phyloP scores from a whole-genome alignment of 2,888 invertebrate species.

The Drosophila greeni region DNA sequence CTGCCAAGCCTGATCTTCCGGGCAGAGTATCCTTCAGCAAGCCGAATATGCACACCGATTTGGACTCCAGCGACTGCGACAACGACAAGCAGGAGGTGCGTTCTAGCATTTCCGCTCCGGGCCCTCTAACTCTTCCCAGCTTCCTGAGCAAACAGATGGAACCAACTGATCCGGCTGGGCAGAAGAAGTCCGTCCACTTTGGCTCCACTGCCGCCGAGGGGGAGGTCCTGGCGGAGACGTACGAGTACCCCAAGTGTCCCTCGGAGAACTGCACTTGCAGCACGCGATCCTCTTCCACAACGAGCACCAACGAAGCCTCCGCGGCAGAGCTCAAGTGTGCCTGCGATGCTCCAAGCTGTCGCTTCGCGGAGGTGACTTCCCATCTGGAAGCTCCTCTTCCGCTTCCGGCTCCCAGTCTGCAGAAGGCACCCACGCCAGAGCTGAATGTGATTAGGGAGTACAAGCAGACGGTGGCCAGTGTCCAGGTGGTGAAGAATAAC shows the following conservation, averaged over 20 bases:
- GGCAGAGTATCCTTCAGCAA: slow-evolving; percentile 79
- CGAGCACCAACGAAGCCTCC: slow-evolving; percentile 67
- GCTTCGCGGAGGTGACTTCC: slow-evolving; percentile 45
- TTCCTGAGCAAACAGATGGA: slow-evolving; percentile 46
- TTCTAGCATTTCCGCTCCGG: slow-evolving; percentile 68
- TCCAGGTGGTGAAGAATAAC: slow-evolving; percentile 29
- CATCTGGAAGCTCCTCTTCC: background rate
- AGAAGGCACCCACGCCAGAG: slow-evolving; percentile 55
- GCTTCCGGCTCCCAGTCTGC: background rate
- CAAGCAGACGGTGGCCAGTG: slow-evolving; percentile 70
- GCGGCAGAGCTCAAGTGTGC: slow-evolving; percentile 62
- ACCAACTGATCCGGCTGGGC: slow-evolving; percentile 40
- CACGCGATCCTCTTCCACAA: slow-evolving; percentile 76
- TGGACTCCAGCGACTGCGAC: slow-evolving; percentile 76
- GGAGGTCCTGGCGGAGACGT: slow-evolving; percentile 73
- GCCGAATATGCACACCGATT: slow-evolving; percentile 59
- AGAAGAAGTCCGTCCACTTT: slow-evolving; percentile 78
- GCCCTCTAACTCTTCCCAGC: slow-evolving; percentile 60
- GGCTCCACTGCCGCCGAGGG: slow-evolving; percentile 62
- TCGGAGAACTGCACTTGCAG: slow-evolving; percentile 78
- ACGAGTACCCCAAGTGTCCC: slow-evolving; percentile 77
- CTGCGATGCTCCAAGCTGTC: slow-evolving; percentile 68
- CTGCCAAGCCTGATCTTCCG: slow-evolving; percentile 76
- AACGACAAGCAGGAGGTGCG: slow-evolving; percentile 71
- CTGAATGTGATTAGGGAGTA: slow-evolving; percentile 76